A percentile compares a stretch with the other conserved stretches of the same genome.
Evolutionary conservation across 1,140 invertebrate species (phyloP).

Genomic region (Heliconius congener): DNA sequence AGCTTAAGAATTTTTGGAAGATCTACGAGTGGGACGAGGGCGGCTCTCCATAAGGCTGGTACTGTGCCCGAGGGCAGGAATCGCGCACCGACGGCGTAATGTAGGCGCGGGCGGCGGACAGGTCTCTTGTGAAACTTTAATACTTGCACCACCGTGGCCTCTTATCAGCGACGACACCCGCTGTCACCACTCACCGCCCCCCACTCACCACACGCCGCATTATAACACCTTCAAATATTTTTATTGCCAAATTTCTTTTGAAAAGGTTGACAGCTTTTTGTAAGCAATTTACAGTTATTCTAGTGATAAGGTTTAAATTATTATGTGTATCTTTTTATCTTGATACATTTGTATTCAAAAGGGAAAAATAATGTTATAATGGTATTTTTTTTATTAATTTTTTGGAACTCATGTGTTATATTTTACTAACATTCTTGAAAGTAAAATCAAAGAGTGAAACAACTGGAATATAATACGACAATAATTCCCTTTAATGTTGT

Average conservation of each 20-base stretch:
- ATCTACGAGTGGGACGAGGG: no score
- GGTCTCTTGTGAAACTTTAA: no score
- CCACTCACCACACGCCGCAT: neutral
- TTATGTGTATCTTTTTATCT: neutral
- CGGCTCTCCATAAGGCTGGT: no score
- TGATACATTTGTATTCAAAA: neutral
- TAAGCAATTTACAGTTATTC: neutral
- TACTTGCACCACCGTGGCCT: neutral
- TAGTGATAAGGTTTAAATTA: neutral
- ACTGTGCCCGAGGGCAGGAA: no score
- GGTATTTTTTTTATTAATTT: neutral
- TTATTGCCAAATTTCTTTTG: neutral
- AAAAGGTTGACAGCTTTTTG: constrained; percentile 10
- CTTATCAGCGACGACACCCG: neutral
- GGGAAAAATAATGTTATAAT: no score
- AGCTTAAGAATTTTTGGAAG: no score
- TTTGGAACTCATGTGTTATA: neutral
- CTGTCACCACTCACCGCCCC: no score
- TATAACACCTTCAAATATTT: neutral
- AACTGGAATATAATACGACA: neutral
- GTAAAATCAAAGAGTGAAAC: neutral
- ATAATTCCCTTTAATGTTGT: neutral
- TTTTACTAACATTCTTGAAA: neutral
- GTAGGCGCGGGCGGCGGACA: no score
- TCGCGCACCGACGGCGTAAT: no score